Evolutionary conservation across 2,888 invertebrate species (phyloP), one percentile per base, ranked within the genome.

Genomic region (Mythimna lalbum): DNA sequence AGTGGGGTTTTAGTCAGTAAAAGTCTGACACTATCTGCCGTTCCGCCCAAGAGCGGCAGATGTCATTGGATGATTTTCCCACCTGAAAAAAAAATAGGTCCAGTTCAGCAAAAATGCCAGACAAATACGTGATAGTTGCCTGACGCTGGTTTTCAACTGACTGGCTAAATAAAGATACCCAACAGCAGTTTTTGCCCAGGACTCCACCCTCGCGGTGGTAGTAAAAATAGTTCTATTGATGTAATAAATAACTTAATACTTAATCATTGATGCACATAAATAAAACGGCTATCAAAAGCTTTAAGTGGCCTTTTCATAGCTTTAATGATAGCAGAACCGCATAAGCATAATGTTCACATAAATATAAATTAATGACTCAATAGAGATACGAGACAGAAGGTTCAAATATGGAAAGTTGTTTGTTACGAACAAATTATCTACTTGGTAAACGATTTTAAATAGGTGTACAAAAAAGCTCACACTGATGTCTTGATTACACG

Each of bases 321-420:
- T 55, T 53, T 19, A 21, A 59, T 61, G 49, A 62, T 59, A 71
- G 43, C n/a, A 23, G 31, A n/a, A 60, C 43, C 59, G 23, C 55
- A 50, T 14, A 21, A 33, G 43, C 50, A 31, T 59, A 83, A 66
- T 65, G 56, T 36, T 50, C 55, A 19, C 65, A 62, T 69, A 60
- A 70, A 73, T 50, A 74, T 72, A 69, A 74, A 68, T 61, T 62
- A 60, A 63, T 39, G 50, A 4, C 21, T 53, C 7, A 55, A 55
- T 59, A 36, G 4, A 63, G 36, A 65, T 49, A 53, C 1, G 1
- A 50, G 4, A 12, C 62, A 69, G 80, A 69, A 78, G 69, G 23
- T n/a, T 21, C 21, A 47, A 53, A 12, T 21, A 59, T 1, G 56
- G 57, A 21, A 66, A 36, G 12, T 70, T 33, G 39, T 70, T 74